phyloP scores from a whole-genome alignment of 2,888 invertebrate species.

The Trileptium ribeirensis region DNA sequence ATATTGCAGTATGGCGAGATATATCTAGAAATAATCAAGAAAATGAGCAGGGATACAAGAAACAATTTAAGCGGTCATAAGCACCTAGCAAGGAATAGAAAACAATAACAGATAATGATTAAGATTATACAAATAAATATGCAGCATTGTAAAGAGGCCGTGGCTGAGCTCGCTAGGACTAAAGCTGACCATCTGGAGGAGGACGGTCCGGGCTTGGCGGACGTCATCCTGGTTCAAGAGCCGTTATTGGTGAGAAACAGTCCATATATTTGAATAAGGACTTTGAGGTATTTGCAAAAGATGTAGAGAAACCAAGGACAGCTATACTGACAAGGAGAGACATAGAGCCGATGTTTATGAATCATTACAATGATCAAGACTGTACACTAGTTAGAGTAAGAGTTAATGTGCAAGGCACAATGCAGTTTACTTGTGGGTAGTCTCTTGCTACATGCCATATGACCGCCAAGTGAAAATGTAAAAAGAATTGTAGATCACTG shows the following conservation, averaged over 20 bases:
- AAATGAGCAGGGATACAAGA: no score
- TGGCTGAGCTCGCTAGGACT: not conserved
- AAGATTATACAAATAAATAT: not conserved
- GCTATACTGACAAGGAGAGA: not conserved
- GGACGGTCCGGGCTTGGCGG: not conserved
- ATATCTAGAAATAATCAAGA: no score
- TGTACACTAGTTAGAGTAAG: not conserved
- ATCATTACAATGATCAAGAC: not conserved
- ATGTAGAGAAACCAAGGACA: not conserved
- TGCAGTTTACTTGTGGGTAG: not conserved
- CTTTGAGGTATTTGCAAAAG: not conserved
- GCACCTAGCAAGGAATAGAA: no score
- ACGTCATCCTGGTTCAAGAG: not conserved
- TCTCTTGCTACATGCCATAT: not conserved
- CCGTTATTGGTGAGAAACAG: not conserved
- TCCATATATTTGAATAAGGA: not conserved
- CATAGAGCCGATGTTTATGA: not conserved
- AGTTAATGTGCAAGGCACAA: not conserved
- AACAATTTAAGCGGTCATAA: no score
- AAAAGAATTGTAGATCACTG: no score
- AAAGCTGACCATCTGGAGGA: not conserved
- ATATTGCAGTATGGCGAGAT: no score
- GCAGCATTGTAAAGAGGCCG: not conserved
- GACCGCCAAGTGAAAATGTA: no score
- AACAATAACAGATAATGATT: no score